These are phyloP conservation scores for Carollia perspicillata DNA, from an alignment of 2,113 vertebrate species.

Conservation along the genomic window DNA sequence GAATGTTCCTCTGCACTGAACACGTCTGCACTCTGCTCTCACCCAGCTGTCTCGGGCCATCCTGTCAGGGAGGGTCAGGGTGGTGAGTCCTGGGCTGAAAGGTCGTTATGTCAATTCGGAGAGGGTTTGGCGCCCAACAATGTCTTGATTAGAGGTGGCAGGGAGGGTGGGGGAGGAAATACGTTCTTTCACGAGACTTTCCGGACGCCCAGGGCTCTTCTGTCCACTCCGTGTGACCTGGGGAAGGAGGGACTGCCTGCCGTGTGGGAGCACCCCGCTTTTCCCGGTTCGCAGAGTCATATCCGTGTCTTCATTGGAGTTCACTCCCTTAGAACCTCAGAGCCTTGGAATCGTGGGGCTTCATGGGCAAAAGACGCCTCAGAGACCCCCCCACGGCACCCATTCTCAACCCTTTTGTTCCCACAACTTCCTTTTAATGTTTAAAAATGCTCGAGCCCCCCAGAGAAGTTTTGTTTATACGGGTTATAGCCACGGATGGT, in stretches of 20 bases:
- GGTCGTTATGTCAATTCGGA: too few species aligned
- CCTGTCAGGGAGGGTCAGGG: not conserved
- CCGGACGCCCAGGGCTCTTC: not conserved
- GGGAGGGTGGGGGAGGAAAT: not conserved
- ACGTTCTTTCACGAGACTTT: not conserved
- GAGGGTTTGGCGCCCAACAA: not conserved
- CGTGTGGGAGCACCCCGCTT: accelerated
- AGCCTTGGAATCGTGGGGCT: accelerated
- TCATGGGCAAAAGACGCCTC: not conserved
- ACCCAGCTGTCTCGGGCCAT: not conserved
- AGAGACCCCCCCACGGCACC: not conserved
- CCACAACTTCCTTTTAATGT: not conserved
- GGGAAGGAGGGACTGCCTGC: not conserved
- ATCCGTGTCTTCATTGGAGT: not conserved
- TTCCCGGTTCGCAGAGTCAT: not conserved
- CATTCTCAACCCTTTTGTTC: not conserved
- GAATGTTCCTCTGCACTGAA: accelerated
- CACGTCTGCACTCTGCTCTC: not conserved
- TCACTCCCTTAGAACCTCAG: accelerated
- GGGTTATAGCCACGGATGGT: accelerated
- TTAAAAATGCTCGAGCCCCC: not conserved
- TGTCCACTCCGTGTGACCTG: not conserved
- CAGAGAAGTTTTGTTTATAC: not conserved
- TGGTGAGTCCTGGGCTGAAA: not conserved
- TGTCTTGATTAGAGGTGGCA: not conserved